These are phyloP conservation scores for Pagrus major DNA, from an alignment of 2,113 vertebrate species.

Conservation along the genomic window DNA sequence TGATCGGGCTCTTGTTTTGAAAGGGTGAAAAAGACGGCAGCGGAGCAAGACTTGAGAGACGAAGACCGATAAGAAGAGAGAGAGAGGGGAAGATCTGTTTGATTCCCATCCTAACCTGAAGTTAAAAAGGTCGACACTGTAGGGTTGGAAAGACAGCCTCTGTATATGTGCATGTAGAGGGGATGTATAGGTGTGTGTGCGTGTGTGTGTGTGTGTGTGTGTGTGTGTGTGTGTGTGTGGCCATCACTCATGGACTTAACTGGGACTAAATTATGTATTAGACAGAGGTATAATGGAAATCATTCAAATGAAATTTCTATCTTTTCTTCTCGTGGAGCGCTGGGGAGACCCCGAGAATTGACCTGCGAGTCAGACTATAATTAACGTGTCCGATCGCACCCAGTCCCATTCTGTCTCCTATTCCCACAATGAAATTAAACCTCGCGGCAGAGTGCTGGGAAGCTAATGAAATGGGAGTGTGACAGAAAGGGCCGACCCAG, in stretches of 20 bases:
- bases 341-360: constrained; percentile 76
- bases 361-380: constrained; percentile 81
- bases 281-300: constrained; percentile 81
- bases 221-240: constrained; percentile 13
- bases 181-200: constrained; percentile 21
- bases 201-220: constrained; percentile 24
- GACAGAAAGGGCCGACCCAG: constrained; percentile 51
- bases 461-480: constrained; percentile 72
- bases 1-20: constrained; percentile 70
- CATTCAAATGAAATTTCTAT: constrained; percentile 79
- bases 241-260: constrained; percentile 71
- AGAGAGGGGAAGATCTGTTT: constrained; percentile 52
- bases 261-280: constrained; percentile 82
- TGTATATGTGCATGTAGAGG: constrained; percentile 11
- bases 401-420: constrained; percentile 67
- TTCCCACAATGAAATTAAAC: constrained; percentile 80
- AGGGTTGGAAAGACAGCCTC: constrained; percentile 48
- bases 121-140: constrained; percentile 78
- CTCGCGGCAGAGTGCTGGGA: constrained; percentile 58
- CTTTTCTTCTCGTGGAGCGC: constrained; percentile 73
- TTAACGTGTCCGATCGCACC: constrained; percentile 76
- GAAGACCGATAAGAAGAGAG: constrained; percentile 62
- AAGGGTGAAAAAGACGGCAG: constrained; percentile 35
- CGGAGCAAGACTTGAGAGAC: constrained; percentile 41
- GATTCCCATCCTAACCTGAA: constrained; percentile 81